These are phyloP conservation scores for Caenorhabditis sp. DNA, from an alignment of 2,888 invertebrate genomes.

Conservation along the genomic window DNA sequence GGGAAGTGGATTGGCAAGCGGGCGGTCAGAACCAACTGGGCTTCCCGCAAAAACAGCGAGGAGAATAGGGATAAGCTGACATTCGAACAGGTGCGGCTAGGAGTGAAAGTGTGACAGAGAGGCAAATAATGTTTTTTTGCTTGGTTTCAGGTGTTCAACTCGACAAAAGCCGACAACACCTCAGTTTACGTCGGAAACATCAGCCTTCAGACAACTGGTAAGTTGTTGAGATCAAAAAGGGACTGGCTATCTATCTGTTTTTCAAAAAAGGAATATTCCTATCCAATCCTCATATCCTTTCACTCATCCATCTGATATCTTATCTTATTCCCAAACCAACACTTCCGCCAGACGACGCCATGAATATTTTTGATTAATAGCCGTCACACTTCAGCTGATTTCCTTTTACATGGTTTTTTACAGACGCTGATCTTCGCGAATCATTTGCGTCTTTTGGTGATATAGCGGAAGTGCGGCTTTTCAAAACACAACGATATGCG, in stretches of 20 bases:
- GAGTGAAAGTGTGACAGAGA: background rate
- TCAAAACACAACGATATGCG: slow-evolving; percentile 84
- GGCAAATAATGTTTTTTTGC: slow-evolving; percentile 5
- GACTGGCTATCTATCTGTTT: background rate
- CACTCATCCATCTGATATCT: background rate
- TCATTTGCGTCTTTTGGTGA: slow-evolving; percentile 95
- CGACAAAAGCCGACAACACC: slow-evolving; percentile 97
- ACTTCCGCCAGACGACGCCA: slow-evolving; percentile 33
- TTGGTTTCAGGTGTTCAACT: slow-evolving; percentile 91
- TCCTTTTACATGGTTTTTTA: slow-evolving; percentile 3
- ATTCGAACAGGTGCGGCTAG: slow-evolving; percentile 74
- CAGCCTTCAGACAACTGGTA: slow-evolving; percentile 74
- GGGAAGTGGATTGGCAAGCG: slow-evolving; percentile 98
- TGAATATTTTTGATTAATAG: slow-evolving; percentile 47
- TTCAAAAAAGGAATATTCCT: background rate
- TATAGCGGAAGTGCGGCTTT: slow-evolving; percentile 97
- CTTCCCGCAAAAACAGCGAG: slow-evolving; percentile 92
- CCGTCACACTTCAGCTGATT: slow-evolving; percentile 15
- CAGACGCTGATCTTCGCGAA: slow-evolving; percentile 96
- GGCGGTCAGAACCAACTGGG: slow-evolving; percentile 99
- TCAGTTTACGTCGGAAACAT: slow-evolving; percentile 99
- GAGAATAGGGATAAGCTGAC: slow-evolving; percentile 73
- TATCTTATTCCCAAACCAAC: slow-evolving; percentile 10
- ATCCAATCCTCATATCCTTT: slow-evolving; percentile 15
- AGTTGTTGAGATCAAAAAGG: background rate